Conservation (phyloP, 2,797 vertebrate species). For the Enteromius anoplus region DNA sequence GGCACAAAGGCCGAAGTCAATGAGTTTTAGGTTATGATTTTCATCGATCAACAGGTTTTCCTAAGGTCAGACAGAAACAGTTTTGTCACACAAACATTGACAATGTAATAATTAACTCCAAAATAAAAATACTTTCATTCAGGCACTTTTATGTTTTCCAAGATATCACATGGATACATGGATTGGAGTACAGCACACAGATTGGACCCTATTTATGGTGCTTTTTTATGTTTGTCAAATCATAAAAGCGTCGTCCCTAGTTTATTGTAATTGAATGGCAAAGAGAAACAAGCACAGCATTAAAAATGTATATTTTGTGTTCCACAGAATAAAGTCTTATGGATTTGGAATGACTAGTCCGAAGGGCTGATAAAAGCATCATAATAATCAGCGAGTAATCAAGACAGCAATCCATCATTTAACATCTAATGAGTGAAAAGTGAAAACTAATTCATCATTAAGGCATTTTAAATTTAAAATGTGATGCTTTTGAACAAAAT, state of each 20-base stretch:
- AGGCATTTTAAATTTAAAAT: background rate
- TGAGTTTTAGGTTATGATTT: constrained; percentile 91
- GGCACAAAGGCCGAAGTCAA: constrained; percentile 95
- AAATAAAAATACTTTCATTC: background rate
- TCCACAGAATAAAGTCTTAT: background rate
- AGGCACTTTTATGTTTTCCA: background rate
- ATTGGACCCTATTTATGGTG: background rate
- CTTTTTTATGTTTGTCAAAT: background rate
- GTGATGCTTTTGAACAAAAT: background rate
- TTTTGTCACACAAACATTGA: background rate
- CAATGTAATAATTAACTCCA: background rate
- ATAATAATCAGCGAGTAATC: background rate
- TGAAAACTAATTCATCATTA: background rate
- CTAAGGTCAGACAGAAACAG: constrained; percentile 67
- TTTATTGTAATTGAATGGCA: background rate
- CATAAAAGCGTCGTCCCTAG: background rate
- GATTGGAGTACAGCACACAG: background rate
- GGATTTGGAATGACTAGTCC: background rate
- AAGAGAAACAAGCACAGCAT: background rate
- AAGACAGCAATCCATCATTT: background rate
- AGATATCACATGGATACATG: background rate
- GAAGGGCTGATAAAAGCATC: background rate
- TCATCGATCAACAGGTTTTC: constrained; percentile 94
- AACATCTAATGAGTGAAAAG: background rate
- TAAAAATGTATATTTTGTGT: background rate